phyloP scores from a whole-genome alignment of 2,888 invertebrate species.

The Pycnomerus fuliginosus region DNA sequence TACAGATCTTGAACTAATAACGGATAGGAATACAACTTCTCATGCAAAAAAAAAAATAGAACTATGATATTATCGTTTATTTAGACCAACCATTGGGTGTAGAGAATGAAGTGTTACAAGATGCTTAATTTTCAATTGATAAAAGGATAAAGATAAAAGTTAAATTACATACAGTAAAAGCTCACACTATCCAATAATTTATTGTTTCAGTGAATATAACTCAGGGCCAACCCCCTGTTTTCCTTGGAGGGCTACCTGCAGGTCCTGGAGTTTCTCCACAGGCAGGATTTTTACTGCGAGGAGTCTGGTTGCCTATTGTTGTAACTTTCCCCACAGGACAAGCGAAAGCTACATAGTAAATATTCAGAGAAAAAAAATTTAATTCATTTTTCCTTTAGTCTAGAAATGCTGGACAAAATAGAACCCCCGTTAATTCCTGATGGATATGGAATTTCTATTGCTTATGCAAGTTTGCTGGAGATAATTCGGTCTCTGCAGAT shows the following conservation, averaged over 20 bases:
- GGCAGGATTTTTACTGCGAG: slow-evolving; percentile 89
- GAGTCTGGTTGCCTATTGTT: slow-evolving; percentile 88
- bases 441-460: slow-evolving; percentile 95
- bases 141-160: no score
- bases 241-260: slow-evolving; percentile 64
- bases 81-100: no score
- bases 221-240: slow-evolving; percentile 64
- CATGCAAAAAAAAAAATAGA: no score
- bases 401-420: slow-evolving; percentile 94
- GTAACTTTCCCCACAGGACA: slow-evolving; percentile 82
- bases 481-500: slow-evolving; percentile 82
- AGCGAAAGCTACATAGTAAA: slow-evolving; percentile 90
- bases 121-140: no score
- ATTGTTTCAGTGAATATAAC: slow-evolving; percentile 50
- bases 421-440: slow-evolving; percentile 95
- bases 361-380: slow-evolving; percentile 2
- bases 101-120: no score
- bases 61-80: no score
- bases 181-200: no score
- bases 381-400: slow-evolving; percentile 54
- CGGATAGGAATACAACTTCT: no score
- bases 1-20: no score
- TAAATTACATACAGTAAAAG: no score
- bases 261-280: slow-evolving; percentile 84
- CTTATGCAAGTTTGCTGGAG: slow-evolving; percentile 91